These are phyloP conservation scores for Labia minor DNA, from an alignment of 2,888 invertebrate genomes.

Conservation along the genomic window DNA sequence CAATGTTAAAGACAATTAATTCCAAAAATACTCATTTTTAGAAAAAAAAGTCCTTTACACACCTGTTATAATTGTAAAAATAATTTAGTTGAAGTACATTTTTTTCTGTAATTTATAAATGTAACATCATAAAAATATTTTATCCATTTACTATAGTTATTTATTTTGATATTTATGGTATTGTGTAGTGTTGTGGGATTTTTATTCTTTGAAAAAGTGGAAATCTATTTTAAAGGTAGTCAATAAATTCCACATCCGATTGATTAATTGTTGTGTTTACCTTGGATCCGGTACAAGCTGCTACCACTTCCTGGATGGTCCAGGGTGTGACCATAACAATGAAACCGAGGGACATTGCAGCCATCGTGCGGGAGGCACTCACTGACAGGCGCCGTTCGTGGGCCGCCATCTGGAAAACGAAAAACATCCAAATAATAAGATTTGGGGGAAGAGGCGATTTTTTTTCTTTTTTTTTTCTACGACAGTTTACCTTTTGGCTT, in stretches of 20 bases:
- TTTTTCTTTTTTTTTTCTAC: not conserved
- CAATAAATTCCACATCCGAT: not conserved
- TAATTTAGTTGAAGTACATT: no score
- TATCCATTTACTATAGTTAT: no score
- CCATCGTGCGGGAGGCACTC: constrained; percentile 77
- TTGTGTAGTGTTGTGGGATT: not conserved
- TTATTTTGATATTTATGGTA: no score
- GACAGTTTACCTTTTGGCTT: not conserved
- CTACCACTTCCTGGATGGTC: constrained; percentile 83
- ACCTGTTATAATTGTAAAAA: no score
- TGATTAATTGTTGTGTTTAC: constrained; percentile 34
- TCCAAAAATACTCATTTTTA: no score
- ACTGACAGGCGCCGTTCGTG: constrained; percentile 64
- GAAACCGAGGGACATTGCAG: constrained; percentile 81
- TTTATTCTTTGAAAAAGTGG: not conserved
- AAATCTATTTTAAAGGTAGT: not conserved
- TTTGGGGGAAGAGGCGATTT: not conserved
- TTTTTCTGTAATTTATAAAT: no score
- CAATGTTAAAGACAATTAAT: no score
- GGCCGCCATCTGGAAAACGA: constrained; percentile 41
- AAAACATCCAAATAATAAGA: not conserved
- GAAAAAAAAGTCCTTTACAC: no score
- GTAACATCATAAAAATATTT: no score
- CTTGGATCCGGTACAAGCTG: constrained; percentile 78
- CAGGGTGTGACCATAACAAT: constrained; percentile 85